Conservation (phyloP, 37 sponge, comb jelly and placozoan species). For the Hormiphora californensis region DNA sequence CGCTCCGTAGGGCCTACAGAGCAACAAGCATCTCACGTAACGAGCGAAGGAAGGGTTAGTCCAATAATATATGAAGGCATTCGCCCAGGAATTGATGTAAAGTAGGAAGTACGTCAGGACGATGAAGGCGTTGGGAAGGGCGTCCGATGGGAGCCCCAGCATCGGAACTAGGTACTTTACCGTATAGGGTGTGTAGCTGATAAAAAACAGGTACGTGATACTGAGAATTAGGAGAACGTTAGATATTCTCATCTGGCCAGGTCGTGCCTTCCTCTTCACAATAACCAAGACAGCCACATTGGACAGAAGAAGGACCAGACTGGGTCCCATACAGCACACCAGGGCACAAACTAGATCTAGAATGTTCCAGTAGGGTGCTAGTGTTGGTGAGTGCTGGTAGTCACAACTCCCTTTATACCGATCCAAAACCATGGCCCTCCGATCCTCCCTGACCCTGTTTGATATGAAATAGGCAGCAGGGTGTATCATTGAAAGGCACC, state of each 20-base stretch:
- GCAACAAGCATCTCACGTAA: not conserved
- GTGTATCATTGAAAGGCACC: not conserved
- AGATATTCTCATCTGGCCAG: not conserved
- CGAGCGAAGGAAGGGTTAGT: not conserved
- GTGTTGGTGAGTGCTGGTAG: not conserved
- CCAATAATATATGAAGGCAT: not conserved
- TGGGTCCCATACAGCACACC: slow-evolving; percentile 6
- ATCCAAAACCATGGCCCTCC: not conserved
- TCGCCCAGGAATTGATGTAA: slow-evolving; percentile 28
- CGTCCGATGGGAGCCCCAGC: not conserved
- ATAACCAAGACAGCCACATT: not conserved
- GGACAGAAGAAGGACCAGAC: not conserved
- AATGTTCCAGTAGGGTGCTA: not conserved
- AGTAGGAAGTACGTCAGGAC: slow-evolving; percentile 37
- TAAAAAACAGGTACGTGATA: not conserved
- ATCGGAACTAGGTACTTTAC: slow-evolving; percentile 21
- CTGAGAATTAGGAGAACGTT: not conserved
- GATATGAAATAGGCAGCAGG: not conserved
- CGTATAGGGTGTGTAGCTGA: slow-evolving; percentile 13
- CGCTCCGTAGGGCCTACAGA: too few species aligned
- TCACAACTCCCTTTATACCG: slow-evolving; percentile 26
- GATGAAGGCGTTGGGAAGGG: not conserved
- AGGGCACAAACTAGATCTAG: not conserved
- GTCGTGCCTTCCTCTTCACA: slow-evolving; percentile 31
- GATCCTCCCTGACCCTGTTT: not conserved